Percentiles rank a stretch among this genome's conserved stretches.
Evolutionary conservation across 1,140 invertebrate genomes (phyloP).

Genomic region (Orchestia grillus): DNA sequence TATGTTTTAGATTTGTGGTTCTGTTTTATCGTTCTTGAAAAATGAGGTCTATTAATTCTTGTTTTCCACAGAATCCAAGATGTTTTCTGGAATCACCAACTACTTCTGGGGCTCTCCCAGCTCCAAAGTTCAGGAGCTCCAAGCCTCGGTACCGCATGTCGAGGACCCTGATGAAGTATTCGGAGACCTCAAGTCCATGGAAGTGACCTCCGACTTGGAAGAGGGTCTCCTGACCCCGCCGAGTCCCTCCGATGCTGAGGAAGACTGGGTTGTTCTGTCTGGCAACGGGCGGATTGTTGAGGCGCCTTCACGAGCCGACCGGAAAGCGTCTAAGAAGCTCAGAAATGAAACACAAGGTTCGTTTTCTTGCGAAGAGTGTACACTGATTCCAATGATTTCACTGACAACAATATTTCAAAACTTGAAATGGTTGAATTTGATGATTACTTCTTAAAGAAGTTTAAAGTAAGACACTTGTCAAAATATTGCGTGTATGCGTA

Average conservation of each 20-base stretch:
- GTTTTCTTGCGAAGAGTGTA: neutral
- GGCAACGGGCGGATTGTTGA: constrained; percentile 8
- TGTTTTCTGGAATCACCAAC: constrained; percentile 45
- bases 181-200: constrained; percentile 44
- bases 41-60: neutral
- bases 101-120: constrained; percentile 27
- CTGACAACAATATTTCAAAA: neutral
- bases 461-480: neutral
- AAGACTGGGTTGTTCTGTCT: constrained; percentile 25
- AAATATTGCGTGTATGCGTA: neutral
- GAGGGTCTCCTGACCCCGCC: constrained; percentile 14
- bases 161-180: neutral
- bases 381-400: neutral
- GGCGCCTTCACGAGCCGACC: neutral
- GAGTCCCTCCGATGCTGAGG: constrained; percentile 22
- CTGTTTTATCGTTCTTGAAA: neutral
- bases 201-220: constrained; percentile 29
- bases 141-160: neutral
- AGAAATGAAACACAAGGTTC: constrained; percentile 20
- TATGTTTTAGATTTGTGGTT: too few relatives aligned
- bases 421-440: neutral
- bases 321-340: neutral
- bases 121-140: neutral
- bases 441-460: neutral
- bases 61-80: constrained; percentile 16